phyloP scores from a whole-genome alignment of 1,140 invertebrate genomes.

The Onthophagus taurus region DNA sequence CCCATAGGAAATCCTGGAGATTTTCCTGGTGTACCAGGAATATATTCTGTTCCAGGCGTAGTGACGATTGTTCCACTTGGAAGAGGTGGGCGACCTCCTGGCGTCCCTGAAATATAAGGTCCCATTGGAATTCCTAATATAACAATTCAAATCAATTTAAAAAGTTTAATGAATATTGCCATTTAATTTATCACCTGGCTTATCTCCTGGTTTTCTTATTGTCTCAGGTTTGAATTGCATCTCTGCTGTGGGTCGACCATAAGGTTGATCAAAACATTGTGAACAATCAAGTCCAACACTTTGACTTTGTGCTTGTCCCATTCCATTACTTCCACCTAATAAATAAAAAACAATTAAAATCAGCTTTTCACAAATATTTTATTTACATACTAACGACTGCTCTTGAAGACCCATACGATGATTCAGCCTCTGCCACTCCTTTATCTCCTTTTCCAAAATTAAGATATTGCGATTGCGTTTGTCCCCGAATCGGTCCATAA shows the following conservation, averaged over 20 bases:
- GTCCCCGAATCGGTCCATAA: slow-evolving; percentile 46
- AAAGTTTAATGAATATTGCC: too few species aligned
- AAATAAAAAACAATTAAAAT: too few species aligned
- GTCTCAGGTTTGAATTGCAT: too few species aligned
- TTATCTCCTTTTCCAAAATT: slow-evolving; percentile 47
- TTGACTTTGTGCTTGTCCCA: slow-evolving; percentile 74
- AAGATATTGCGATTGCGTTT: slow-evolving; percentile 75
- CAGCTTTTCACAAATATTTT: slow-evolving; percentile 12
- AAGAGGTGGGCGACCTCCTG: too few species aligned
- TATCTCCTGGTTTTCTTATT: too few species aligned
- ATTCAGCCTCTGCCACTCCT: slow-evolving; percentile 69
- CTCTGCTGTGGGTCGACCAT: too few species aligned
- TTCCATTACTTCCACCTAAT: slow-evolving; percentile 46
- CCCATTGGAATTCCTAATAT: too few species aligned
- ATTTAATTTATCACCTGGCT: slow-evolving; percentile 4
- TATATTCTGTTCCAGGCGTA: background rate
- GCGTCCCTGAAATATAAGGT: too few species aligned
- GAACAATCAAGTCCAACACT: slow-evolving; percentile 30
- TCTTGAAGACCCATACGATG: slow-evolving; percentile 57
- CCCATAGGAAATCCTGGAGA: too few species aligned
- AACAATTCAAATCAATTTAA: too few species aligned
- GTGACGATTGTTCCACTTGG: too few species aligned
- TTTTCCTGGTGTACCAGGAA: background rate
- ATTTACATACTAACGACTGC: slow-evolving; percentile 64
- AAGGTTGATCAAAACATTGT: slow-evolving; percentile 23